Percentiles rank a stretch among this genome's conserved stretches.
Evolutionary conservation across 1,140 invertebrate genomes (phyloP).

Genomic region (Danaus plexippus): DNA sequence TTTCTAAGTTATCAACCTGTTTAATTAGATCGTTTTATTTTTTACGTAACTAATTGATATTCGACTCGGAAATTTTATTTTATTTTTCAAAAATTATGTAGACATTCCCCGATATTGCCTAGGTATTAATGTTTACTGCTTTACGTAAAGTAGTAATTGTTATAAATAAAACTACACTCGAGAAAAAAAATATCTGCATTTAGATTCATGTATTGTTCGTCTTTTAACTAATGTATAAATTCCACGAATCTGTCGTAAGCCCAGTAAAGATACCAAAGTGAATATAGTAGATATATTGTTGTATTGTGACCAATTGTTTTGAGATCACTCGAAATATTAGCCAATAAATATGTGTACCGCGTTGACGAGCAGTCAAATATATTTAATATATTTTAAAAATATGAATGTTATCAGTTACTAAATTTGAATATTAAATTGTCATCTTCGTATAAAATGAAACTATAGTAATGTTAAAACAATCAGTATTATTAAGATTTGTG

Average conservation of each 20-base stretch:
- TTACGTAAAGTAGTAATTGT: background rate
- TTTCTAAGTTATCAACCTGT: slow-evolving; percentile 46
- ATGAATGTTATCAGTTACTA: too few species aligned
- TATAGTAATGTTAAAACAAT: slow-evolving; percentile 24
- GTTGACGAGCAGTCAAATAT: too few species aligned
- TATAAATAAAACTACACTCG: background rate
- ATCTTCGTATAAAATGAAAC: too few species aligned
- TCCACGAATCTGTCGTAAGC: slow-evolving; percentile 1
- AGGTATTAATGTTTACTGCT: slow-evolving; percentile 6
- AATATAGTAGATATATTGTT: slow-evolving; percentile 7
- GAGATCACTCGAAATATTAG: too few species aligned
- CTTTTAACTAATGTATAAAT: slow-evolving; percentile 9
- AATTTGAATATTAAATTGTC: too few species aligned
- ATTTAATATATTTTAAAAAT: too few species aligned
- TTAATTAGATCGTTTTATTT: slow-evolving; percentile 19
- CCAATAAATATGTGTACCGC: too few species aligned
- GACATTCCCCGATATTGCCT: slow-evolving; percentile 40
- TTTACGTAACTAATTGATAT: slow-evolving; percentile 14
- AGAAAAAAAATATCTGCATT: slow-evolving; percentile 9
- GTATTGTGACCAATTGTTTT: slow-evolving; percentile 8
- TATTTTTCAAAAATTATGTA: slow-evolving; percentile 27
- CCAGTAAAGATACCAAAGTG: slow-evolving; percentile 37
- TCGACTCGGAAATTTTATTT: slow-evolving; percentile 20
- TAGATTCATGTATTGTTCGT: slow-evolving; percentile 8
- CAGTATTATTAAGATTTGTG: slow-evolving; percentile 53